Evolutionary conservation across 2,888 invertebrate genomes (phyloP), one percentile per base, ranked within the genome.

Genomic region (Dione juno): DNA sequence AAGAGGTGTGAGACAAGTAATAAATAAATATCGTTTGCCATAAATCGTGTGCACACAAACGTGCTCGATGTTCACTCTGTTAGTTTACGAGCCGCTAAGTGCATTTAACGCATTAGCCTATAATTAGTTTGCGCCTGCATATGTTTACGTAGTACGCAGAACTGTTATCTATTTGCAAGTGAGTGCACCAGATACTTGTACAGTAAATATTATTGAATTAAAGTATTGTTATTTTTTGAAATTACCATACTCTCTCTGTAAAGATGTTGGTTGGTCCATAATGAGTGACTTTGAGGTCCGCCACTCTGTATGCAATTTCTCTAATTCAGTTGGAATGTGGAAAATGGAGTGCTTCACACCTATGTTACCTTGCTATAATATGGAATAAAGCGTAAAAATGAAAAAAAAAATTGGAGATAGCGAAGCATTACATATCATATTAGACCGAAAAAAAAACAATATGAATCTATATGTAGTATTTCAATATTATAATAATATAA

Each of bases 31-130:
- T 11, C 50, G 50, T 41, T 45, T 45, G n/a, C 13, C 45, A 45
- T 45, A 59, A 50, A 59, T 67, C 67, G 59, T 67, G 67, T 52
- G 59, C 28, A 50, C 16, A 16, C 9, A 52, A 53, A 67, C 67
- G 61, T 67, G 61, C 19, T 9, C 67, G 43, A 16, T 61, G 67
- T 43, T 67, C 59, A 50, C 35, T 43, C 21, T 52, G 14, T 43
- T 67, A 61, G 52, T 43, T 53, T 61, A 41, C 50, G 40, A 37
- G 19, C 41, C 59, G 37, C 35, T 54, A 40, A 37, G 48, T 63
- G 13, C 37, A 48, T 48, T 43, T 53, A 45, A 54, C 35, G 7
- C 50, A 41, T 41, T 37, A 54, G 1, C n/a, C 53, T 54, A 35
- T 54, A 54, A 37, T 37, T 35, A 16, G 11, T 6, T 3, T n/a